These are phyloP conservation scores for Zaprionus africanus DNA, from an alignment of 1,140 invertebrate species.

Conservation along the genomic window DNA sequence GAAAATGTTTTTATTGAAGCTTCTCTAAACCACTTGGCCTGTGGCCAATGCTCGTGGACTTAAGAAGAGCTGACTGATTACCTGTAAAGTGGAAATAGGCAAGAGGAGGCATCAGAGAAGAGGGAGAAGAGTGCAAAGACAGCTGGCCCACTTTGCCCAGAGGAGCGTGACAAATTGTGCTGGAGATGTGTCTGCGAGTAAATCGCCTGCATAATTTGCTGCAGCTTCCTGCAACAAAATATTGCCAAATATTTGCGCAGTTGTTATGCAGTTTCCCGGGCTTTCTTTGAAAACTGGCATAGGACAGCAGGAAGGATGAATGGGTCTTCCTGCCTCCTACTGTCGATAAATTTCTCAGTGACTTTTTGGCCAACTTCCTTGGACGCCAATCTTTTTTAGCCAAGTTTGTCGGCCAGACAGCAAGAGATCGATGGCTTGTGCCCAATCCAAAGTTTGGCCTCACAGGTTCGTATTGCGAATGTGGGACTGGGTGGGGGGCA, in stretches of 20 bases:
- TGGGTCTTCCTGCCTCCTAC: background rate
- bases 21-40: background rate
- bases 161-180: slow-evolving; percentile 62
- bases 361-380: background rate
- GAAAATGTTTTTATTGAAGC: background rate
- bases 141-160: background rate
- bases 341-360: slow-evolving; percentile 14
- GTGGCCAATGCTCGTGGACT: slow-evolving; percentile 6
- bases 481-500: slow-evolving; percentile 3
- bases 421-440: slow-evolving; percentile 54
- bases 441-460: too few species aligned
- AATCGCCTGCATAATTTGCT: slow-evolving; percentile 75
- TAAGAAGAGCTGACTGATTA: slow-evolving; percentile 31
- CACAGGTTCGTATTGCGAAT: background rate
- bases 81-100: slow-evolving; percentile 11
- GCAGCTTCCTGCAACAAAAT: slow-evolving; percentile 35
- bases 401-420: background rate
- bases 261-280: slow-evolving; percentile 44
- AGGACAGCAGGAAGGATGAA: background rate
- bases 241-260: slow-evolving; percentile 68
- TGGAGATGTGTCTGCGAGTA: slow-evolving; percentile 48
- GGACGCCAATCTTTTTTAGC: slow-evolving; percentile 26
- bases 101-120: too few species aligned
- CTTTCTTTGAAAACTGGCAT: slow-evolving; percentile 15
- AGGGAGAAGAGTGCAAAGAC: background rate